Percentiles rank a stretch among this genome's conserved stretches.
These are phyloP conservation scores for Ceyx melanurus DNA, from an alignment of 2,113 vertebrate species.

Conservation along the genomic window DNA sequence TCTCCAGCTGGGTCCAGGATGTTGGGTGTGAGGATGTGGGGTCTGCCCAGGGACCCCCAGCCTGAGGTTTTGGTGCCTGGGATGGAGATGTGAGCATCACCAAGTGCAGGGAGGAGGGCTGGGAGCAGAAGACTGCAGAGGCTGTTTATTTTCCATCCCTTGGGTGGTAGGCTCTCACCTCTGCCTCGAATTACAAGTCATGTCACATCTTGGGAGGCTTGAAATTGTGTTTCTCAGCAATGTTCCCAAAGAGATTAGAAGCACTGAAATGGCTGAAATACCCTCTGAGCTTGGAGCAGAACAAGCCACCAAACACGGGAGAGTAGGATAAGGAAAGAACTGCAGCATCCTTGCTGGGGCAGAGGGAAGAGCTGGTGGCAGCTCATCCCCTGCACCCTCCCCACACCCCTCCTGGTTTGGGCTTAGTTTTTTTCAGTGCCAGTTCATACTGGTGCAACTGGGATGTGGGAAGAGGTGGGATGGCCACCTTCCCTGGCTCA, in stretches of 20 bases:
- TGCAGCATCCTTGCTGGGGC: rapidly evolving
- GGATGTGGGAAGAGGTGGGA: not conserved
- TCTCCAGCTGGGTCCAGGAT: rapidly evolving
- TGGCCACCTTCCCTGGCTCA: no score
- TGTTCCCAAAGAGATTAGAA: conserved; percentile 52
- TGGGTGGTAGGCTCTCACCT: conserved; percentile 25
- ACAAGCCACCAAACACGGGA: not conserved
- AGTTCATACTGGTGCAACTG: not conserved
- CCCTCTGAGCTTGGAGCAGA: not conserved
- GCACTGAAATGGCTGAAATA: conserved; percentile 25
- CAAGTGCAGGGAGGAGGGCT: rapidly evolving
- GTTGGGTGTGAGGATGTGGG: no score
- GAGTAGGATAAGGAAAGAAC: not conserved
- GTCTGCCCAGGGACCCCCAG: not conserved
- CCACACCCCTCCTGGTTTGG: not conserved
- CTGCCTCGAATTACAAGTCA: conserved; percentile 41
- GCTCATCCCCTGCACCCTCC: not conserved
- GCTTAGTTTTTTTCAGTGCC: not conserved
- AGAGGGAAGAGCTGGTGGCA: not conserved
- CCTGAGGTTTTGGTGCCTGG: rapidly evolving
- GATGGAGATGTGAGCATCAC: rapidly evolving
- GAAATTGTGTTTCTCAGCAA: conserved; percentile 62
- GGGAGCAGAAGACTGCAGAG: rapidly evolving
- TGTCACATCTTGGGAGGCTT: conserved; percentile 49
- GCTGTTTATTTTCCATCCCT: conserved; percentile 1